Percentiles rank a stretch among this genome's conserved stretches.
Conservation (phyloP, 1,140 invertebrate species). For the Vanessa tameamea region DNA sequence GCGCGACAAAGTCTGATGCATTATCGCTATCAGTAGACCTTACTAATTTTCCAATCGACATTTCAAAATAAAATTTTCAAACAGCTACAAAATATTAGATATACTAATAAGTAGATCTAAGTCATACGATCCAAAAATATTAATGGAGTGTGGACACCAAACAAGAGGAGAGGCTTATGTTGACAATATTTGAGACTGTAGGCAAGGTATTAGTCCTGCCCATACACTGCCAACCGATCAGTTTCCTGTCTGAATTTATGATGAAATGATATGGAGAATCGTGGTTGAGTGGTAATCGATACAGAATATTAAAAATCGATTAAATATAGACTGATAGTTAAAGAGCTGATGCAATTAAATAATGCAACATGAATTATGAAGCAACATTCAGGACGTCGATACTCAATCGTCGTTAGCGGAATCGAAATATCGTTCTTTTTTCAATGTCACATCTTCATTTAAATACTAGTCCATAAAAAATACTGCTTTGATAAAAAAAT, state of each 20-base stretch:
- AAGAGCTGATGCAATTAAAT: not conserved
- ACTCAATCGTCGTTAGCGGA: too few relatives aligned
- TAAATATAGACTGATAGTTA: slow-evolving; percentile 7
- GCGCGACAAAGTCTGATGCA: slow-evolving; percentile 30
- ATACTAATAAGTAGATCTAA: not conserved
- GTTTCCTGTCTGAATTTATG: not conserved
- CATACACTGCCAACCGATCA: not conserved
- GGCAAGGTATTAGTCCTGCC: too few relatives aligned
- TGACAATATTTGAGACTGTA: too few relatives aligned
- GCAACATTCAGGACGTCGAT: too few relatives aligned
- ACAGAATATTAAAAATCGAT: not conserved
- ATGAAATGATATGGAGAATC: not conserved
- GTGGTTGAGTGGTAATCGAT: not conserved
- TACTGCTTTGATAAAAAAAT: too few relatives aligned
- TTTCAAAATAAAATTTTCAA: not conserved
- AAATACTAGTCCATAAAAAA: too few relatives aligned
- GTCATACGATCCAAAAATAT: not conserved
- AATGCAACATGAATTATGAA: too few relatives aligned
- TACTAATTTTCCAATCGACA: too few relatives aligned
- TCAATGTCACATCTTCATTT: too few relatives aligned
- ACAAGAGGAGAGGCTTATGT: not conserved
- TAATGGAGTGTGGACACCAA: not conserved
- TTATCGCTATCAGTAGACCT: slow-evolving; percentile 9
- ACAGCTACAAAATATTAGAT: not conserved
- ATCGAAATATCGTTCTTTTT: too few relatives aligned